Evolutionary conservation across 1,140 invertebrate species (phyloP).

Genomic region (Cyrtorhinus lividipennis): DNA sequence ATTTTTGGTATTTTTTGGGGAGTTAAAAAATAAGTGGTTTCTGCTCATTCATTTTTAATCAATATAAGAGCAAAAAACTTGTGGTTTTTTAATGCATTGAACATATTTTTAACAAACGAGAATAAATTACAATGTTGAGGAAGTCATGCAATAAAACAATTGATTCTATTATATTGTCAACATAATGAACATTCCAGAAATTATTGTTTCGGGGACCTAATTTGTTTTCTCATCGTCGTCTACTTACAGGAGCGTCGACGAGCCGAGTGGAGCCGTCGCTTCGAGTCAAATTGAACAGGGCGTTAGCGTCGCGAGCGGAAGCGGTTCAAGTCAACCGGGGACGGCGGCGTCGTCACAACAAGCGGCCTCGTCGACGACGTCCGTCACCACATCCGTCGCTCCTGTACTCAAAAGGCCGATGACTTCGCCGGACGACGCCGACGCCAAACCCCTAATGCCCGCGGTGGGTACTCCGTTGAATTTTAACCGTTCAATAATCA

Average conservation of each 20-base stretch:
- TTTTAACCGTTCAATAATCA: not conserved
- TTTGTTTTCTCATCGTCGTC: not conserved
- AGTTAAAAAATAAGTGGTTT: too few relatives aligned
- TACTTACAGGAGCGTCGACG: not conserved
- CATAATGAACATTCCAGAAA: too few relatives aligned
- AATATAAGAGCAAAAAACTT: too few relatives aligned
- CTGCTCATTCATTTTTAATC: too few relatives aligned
- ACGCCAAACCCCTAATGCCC: constrained; percentile 4
- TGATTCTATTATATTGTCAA: too few relatives aligned
- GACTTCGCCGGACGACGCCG: constrained; percentile 20
- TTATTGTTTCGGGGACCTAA: too few relatives aligned
- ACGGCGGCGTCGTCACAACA: not conserved
- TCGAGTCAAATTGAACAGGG: constrained; percentile 15
- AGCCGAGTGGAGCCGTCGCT: constrained; percentile 10
- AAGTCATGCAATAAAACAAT: too few relatives aligned
- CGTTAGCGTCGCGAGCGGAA: not conserved
- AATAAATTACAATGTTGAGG: too few relatives aligned
- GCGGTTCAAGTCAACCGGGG: not conserved
- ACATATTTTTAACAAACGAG: too few relatives aligned
- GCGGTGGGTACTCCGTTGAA: not conserved
- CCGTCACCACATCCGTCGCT: constrained; percentile 10
- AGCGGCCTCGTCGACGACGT: constrained; percentile 3
- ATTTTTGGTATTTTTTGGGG: too few relatives aligned
- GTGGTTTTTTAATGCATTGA: too few relatives aligned
- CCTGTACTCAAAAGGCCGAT: constrained; percentile 36